These are phyloP conservation scores for Stenurella melanura DNA, from an alignment of 2,888 invertebrate species.

Conservation along the genomic window DNA sequence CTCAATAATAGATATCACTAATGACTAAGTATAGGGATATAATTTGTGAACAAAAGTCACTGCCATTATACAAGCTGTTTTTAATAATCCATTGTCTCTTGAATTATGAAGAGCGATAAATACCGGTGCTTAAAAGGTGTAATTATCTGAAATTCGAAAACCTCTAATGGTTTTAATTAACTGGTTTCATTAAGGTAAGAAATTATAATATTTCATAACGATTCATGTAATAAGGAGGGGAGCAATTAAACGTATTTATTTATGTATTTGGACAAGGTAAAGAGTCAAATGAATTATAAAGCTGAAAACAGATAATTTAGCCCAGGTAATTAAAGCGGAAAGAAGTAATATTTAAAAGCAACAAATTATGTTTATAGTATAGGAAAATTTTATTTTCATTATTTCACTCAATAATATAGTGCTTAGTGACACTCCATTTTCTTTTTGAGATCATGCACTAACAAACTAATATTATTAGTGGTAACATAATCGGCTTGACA, in stretches of 20 bases:
- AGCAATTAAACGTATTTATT: constrained; percentile 62
- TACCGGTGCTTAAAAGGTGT: constrained; percentile 49
- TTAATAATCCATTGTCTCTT: constrained; percentile 60
- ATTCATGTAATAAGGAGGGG: constrained; percentile 54
- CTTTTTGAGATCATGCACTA: no score
- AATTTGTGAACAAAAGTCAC: constrained; percentile 50
- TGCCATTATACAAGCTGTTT: constrained; percentile 55
- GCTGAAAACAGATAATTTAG: constrained; percentile 46
- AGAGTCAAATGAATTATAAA: constrained; percentile 53
- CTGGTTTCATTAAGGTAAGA: constrained; percentile 56
- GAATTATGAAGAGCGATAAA: constrained; percentile 59
- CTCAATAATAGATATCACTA: constrained; percentile 24
- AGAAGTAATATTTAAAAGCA: background rate
- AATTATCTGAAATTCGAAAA: constrained; percentile 62
- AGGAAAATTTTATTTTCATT: background rate
- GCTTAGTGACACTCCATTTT: no score
- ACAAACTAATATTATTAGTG: no score
- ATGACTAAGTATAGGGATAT: constrained; percentile 11
- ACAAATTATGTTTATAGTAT: background rate
- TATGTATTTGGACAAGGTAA: constrained; percentile 59
- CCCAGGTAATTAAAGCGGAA: constrained; percentile 27
- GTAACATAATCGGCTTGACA: no score
- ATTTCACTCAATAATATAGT: background rate
- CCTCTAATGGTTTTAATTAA: constrained; percentile 64
- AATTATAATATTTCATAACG: constrained; percentile 57